Base-by-base conservation (phyloP, 2,797 vertebrate species). In the Nyctibius grandis region DNA sequence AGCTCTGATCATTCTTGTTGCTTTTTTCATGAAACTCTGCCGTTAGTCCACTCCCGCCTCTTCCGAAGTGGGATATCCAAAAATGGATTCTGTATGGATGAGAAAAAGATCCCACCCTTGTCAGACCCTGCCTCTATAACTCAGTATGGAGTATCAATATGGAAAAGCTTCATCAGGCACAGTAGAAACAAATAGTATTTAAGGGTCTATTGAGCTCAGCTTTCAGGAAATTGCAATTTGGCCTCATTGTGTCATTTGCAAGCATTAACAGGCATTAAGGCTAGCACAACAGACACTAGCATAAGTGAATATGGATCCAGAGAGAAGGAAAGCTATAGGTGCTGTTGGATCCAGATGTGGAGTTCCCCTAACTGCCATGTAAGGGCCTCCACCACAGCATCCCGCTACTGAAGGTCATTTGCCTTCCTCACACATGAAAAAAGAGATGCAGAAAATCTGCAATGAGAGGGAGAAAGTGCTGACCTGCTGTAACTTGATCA, bases 141-240 rank as follows among this genome's bases (percentile, higher is more conserved):
- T 93, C 15, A 4, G 10, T 42, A 38, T 63, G 51, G 67, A 77
- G 63, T 63, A 86, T 69, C 79, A 42, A 28, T 50, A 65, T 2
- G 7, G 74, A 90, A 91, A 94, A 85, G 7, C 73, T 92, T 80
- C 53, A 67, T 57, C 42, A 53, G 64, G 47, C 54, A 57, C 2
- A 7, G 54, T 20, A 92, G 85, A 92, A 92, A 84, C 65, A 70
- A 87, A 85, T 29, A 77, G 34, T 68, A 77, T 87, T 92, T 89
- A 74, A 96, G 75, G 18, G 28, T 82, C 69, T 85, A 19, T 89
- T 84, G 91, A 67, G 51, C 67, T 95, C 67, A 89, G 31, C 74
- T 89, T 89, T 96, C 90, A 96, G 82, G 51, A 95, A 85, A 92
- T 60, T 76, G 65, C 64, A 79, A 8, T 68, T 75, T 83, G 78